Evolutionary conservation across 2,113 vertebrate species (phyloP), one percentile per base, ranked within the genome.

Genomic region (Tachysurus vachellii): DNA sequence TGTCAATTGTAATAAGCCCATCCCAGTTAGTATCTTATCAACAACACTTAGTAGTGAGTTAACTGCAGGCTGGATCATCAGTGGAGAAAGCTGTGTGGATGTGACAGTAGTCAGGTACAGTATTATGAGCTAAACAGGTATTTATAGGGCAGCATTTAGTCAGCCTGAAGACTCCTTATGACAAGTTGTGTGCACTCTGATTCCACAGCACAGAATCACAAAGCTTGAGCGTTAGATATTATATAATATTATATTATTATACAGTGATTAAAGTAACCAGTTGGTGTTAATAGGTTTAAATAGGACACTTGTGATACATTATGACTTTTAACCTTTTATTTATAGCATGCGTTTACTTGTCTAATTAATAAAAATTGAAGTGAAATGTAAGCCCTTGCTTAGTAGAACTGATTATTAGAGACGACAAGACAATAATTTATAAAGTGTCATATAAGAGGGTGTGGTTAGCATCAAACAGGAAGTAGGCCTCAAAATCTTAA

Each of bases 121-220:
- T 36, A 53, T 50, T 47, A 50, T 73, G 79, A 82, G 68, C 79
- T 82, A 31, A 50, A 76, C 70, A 31, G 31, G 36, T 88, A 88
- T 88, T 88, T 83, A 86, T 88, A 86, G 80, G 50, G 59, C 70
- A 70, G 8, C 42, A 75, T 86, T 64, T 26, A 79, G 59, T 79
- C 61, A 68, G 84, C 28, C 79, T 82, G 73, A 88, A 68, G 83
- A 71, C 28, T 59, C 4, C 26, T n/a, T 54, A 28, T 54, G 75
- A 1, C 12, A 28, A 8, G 14, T 36, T 36, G 7, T 57, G 17
- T 57, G 28, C 16, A 21, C 7, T 17, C 53, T 57, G 9, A 82
- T 12, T 23, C 53, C 61, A 47, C 7, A 14, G 26, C 73, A 56
- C 77, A 64, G 13, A 70, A 83, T 70, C 28, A 68, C 14, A 57